phyloP scores from a whole-genome alignment of 2,797 vertebrate genomes.

The Sebastolobus altivelis region DNA sequence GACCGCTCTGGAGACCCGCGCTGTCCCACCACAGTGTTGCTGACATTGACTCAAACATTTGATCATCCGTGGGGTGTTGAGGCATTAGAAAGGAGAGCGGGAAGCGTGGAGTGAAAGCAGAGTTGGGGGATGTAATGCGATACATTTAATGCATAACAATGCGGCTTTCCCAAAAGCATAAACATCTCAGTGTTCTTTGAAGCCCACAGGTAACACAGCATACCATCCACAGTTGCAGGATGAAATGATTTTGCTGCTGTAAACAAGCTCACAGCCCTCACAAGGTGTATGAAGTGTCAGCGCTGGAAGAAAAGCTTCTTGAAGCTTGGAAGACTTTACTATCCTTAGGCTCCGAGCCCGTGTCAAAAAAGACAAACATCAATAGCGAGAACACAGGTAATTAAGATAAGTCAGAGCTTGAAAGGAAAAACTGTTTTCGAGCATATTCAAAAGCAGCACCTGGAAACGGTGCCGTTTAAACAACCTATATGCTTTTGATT shows the following conservation, averaged over 20 bases:
- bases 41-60: conserved; percentile 65
- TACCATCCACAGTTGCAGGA: conserved; percentile 33
- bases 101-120: conserved; percentile 22
- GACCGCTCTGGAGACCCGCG: conserved; percentile 50
- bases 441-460: conserved; percentile 37
- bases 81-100: conserved; percentile 16
- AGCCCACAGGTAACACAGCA: conserved; percentile 57
- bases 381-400: conserved; percentile 37
- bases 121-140: conserved; percentile 24
- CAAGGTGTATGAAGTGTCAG: conserved; percentile 50
- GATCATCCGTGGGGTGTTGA: conserved; percentile 53
- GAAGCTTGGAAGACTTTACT: conserved; percentile 32
- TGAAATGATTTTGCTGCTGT: conserved; percentile 59
- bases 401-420: conserved; percentile 36
- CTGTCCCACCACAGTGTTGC: conserved; percentile 37
- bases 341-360: conserved; percentile 29
- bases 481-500: conserved; percentile 7
- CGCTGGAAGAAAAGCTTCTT: conserved; percentile 44
- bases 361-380: conserved; percentile 58
- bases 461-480: conserved; percentile 26
- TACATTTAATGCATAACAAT: conserved; percentile 59
- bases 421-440: conserved; percentile 28
- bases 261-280: conserved; percentile 62
- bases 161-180: conserved; percentile 40
- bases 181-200: conserved; percentile 63